phyloP scores from a whole-genome alignment of 2,113 vertebrate species.

The Epinephelus cyanopodus region DNA sequence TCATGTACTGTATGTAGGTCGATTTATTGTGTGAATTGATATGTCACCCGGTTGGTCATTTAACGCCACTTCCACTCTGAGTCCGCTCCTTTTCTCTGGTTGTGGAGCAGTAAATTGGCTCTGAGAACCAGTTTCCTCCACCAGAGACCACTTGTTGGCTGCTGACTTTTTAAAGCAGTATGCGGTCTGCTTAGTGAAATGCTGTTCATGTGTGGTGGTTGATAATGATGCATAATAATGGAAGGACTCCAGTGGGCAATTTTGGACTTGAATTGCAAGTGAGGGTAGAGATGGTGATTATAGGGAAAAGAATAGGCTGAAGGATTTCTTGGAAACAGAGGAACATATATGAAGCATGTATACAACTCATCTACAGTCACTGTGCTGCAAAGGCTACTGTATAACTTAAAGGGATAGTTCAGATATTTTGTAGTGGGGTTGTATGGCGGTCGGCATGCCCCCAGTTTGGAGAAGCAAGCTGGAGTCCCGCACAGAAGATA shows the following conservation, averaged over 20 bases:
- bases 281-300: conserved; percentile 8
- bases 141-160: conserved; percentile 17
- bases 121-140: conserved; percentile 14
- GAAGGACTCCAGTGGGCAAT: conserved; percentile 31
- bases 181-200: conserved; percentile 34
- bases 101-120: conserved; percentile 25
- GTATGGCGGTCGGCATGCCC: too few relatives aligned
- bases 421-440: too few relatives aligned
- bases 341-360: not conserved
- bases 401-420: not conserved
- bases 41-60: not conserved
- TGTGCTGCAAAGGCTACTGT: not conserved
- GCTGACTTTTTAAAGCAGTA: conserved; percentile 20
- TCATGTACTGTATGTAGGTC: not conserved
- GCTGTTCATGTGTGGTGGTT: conserved; percentile 24
- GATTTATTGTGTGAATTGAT: not conserved
- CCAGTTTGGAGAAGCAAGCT: too few relatives aligned
- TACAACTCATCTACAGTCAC: not conserved
- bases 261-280: conserved; percentile 22
- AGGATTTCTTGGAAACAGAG: not conserved
- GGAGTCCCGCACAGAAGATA: too few relatives aligned
- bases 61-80: not conserved
- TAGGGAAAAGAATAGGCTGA: conserved; percentile 9
- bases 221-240: conserved; percentile 34
- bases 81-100: not conserved